Conservation (phyloP, 2,888 invertebrate genomes). For the Pristionchus arcanus region DNA sequence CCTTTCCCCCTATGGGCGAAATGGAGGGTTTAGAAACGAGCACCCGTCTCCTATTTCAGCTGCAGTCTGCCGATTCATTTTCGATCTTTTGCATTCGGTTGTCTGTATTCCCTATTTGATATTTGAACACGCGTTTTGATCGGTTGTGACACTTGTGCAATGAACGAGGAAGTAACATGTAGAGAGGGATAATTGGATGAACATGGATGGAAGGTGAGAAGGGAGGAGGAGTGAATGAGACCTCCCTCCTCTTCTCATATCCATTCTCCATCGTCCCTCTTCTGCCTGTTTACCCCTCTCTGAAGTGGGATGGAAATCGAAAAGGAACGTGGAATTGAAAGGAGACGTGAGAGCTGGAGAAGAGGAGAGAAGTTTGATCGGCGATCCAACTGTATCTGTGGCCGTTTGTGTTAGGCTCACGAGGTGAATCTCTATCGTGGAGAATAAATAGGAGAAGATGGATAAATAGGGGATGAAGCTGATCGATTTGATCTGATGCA, state of each 20-base stretch:
- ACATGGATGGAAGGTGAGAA: background rate
- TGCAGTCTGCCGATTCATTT: background rate
- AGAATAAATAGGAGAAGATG: background rate
- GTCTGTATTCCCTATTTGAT: background rate
- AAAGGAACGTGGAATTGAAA: constrained; percentile 43
- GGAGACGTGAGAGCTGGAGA: constrained; percentile 3
- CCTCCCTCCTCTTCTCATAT: background rate
- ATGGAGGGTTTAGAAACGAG: constrained; percentile 11
- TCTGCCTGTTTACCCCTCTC: constrained; percentile 45
- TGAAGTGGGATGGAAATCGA: constrained; percentile 45
- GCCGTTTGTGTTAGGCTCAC: constrained; percentile 20
- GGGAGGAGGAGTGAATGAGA: background rate
- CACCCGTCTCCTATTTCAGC: constrained; percentile 14
- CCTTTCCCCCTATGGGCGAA: background rate
- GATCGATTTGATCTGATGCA: background rate
- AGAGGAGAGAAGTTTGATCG: constrained; percentile 20
- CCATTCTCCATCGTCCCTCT: constrained; percentile 1
- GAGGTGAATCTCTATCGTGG: constrained; percentile 7
- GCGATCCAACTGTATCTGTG: constrained; percentile 3
- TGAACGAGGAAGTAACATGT: constrained; percentile 33
- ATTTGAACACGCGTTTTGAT: background rate
- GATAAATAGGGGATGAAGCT: constrained; percentile 43
- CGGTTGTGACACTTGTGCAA: background rate
- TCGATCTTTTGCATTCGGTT: background rate
- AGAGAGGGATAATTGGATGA: constrained; percentile 29